These are phyloP conservation scores for Morbakka virulenta DNA, from an alignment of 30 jellyfish, hydroid and myxozoan species.

Conservation along the genomic window DNA sequence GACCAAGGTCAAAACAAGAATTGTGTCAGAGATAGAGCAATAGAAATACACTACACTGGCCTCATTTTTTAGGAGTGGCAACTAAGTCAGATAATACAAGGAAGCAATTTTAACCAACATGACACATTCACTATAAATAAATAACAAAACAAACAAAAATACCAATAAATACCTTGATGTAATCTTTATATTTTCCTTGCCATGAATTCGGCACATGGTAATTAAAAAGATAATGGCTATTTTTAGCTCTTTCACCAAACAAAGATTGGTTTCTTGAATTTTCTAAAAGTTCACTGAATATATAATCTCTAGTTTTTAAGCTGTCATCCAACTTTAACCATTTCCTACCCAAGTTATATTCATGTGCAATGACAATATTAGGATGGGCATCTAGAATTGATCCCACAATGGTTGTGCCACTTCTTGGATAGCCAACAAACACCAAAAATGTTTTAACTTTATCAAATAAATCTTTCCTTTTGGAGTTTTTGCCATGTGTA, in stretches of 20 bases:
- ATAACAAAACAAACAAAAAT: too few species aligned
- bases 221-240: constrained; percentile 23
- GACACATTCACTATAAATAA: too few species aligned
- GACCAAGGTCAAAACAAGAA: too few species aligned
- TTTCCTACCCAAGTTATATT: constrained; percentile 43
- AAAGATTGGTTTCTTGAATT: constrained; percentile 52
- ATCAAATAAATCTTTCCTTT: too few species aligned
- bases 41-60: too few species aligned
- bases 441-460: constrained; percentile 55
- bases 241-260: constrained; percentile 36
- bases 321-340: constrained; percentile 22
- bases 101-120: too few species aligned
- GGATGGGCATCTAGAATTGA: constrained; percentile 89
- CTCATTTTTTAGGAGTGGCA: too few species aligned
- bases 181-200: constrained; percentile 72
- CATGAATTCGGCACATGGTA: constrained; percentile 73
- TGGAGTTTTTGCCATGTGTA: too few species aligned
- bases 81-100: too few species aligned
- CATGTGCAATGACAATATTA: constrained; percentile 71
- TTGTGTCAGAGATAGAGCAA: too few species aligned
- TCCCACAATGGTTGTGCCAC: constrained; percentile 85
- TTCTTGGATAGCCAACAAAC: constrained; percentile 84
- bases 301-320: constrained; percentile 15
- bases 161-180: constrained; percentile 48
- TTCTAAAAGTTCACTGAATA: constrained; percentile 45